A percentile compares a stretch with the other conserved stretches of the same genome.
phyloP scores from a whole-genome alignment of 2,797 vertebrate species.

The Acropternis orthonyx region DNA sequence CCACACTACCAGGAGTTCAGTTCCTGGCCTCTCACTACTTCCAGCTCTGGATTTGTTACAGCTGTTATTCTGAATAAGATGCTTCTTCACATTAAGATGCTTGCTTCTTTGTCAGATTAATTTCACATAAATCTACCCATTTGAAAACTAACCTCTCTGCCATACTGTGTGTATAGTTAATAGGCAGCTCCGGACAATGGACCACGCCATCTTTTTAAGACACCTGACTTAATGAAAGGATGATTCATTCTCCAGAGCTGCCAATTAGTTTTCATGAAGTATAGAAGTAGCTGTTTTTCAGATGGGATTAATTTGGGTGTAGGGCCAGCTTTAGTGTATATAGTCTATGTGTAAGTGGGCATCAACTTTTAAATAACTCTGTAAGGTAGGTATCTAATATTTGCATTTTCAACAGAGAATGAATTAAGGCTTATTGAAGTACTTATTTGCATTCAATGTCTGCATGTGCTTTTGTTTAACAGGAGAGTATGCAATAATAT shows the following conservation, averaged over 20 bases:
- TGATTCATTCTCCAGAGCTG: neutral
- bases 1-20: neutral
- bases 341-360: neutral
- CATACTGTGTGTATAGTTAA: neutral
- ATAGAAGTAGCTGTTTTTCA: neutral
- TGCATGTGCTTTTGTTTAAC: neutral
- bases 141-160: neutral
- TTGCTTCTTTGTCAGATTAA: neutral
- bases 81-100: neutral
- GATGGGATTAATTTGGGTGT: neutral
- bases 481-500: neutral
- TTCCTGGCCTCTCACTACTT: neutral
- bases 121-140: neutral
- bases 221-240: neutral
- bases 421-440: neutral
- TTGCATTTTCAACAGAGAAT: neutral
- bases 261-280: neutral
- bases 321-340: neutral
- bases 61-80: neutral
- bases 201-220: neutral
- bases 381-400: neutral
- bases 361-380: neutral
- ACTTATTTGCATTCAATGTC: neutral
- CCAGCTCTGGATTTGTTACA: neutral
- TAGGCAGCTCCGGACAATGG: neutral